A percentile compares a stretch with the other conserved stretches of the same genome.
Conservation (phyloP, 2,797 vertebrate genomes). For the Zalophus californianus region DNA sequence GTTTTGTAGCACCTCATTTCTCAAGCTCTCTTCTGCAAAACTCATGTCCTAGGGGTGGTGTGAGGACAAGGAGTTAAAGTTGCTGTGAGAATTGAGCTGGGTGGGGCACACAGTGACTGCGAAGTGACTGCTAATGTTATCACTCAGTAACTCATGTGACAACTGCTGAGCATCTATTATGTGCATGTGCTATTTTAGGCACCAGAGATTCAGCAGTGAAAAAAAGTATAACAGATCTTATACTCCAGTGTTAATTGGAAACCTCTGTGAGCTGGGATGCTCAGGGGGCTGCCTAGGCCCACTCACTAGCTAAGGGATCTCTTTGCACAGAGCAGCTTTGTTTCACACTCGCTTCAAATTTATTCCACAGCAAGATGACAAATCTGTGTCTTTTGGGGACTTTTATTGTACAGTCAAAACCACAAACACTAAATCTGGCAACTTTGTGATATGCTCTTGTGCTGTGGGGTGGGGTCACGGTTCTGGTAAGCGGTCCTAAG, state of each 20-base stretch:
- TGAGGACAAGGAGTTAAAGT: not conserved
- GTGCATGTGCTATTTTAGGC: not conserved
- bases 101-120: not conserved
- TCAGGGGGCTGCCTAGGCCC: not conserved
- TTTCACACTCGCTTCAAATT: not conserved
- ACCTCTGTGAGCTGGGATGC: not conserved
- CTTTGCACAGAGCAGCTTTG: not conserved
- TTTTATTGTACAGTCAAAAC: not conserved
- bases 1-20: not conserved
- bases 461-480: not conserved
- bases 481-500: not conserved
- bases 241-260: not conserved
- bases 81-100: not conserved
- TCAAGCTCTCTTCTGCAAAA: not conserved
- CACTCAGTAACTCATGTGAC: not conserved
- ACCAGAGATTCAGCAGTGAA: not conserved
- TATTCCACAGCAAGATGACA: not conserved
- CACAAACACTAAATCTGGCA: not conserved
- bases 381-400: not conserved
- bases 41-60: fast-evolving
- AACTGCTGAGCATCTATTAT: not conserved
- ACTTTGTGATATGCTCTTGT: not conserved
- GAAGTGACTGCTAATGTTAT: not conserved
- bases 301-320: not conserved
- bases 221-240: not conserved